Base-by-base conservation (phyloP, 2,113 vertebrate genomes). In the Cettia cetti region DNA sequence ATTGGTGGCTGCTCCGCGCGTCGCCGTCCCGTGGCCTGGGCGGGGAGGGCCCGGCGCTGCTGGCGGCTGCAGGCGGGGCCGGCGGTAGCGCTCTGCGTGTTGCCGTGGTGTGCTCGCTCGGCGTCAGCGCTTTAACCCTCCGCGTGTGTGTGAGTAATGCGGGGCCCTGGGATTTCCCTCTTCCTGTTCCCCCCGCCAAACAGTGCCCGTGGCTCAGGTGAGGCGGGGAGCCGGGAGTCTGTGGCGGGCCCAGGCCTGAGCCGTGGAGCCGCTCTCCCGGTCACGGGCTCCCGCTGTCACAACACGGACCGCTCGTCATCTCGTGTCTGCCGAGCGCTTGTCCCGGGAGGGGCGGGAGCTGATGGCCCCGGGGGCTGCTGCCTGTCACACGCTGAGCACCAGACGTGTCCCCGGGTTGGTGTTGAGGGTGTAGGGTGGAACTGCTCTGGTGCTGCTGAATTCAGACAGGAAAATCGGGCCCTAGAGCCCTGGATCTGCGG, bases 21-120 rank as follows among this genome's bases (percentile, higher is more conserved):
- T 13, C 10, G 1, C 57, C 13, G 65, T 15, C 49, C 66, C 40
- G 45, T 4, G 52, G 23, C 10, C 59, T 3, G 77, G 6, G 69
- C 54, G 39, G 70, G 53, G 50, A 2, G 26, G 11, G 24, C 28
- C 9, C 13, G 26, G 64, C 15, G n/a, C 23, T 2, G 54, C 2
- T 6, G 3, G 72, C 33, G 9, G 54, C 45, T 16, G 39, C 31
- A 3, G 78, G 56, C 54, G 45, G 72, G 15, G 18, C 6, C 0
- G 12, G 8, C 6, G 3, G 3, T 2, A 6, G 5, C 2, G 53
- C 9, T 10, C 10, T 4, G 52, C 8, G 0, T 0, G 1, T 7
- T 7, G 19, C 2, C 0, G 5, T 4, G 3, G 1, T 23, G 27
- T 13, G 37, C 9, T n/a, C 33, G 28, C 19, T n/a, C 9, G n/a